A percentile compares a stretch with the other conserved stretches of the same genome.
Conservation (phyloP, 1,140 invertebrate species). For the Bombus pascuorum region DNA sequence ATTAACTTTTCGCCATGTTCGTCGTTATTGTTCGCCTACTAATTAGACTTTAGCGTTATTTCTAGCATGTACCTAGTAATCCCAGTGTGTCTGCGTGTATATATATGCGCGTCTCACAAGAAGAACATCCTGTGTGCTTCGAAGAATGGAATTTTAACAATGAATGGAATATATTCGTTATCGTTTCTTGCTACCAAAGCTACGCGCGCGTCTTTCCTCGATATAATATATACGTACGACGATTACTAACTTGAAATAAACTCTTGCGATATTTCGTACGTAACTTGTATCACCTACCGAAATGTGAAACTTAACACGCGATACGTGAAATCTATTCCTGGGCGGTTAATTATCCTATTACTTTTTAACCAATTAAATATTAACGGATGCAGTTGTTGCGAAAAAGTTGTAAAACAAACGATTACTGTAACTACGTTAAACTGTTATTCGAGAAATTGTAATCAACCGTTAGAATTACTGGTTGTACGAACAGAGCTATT, state of each 20-base stretch:
- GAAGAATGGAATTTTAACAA: constrained; percentile 1
- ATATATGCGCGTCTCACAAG: neutral
- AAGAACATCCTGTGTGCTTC: neutral
- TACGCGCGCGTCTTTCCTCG: neutral
- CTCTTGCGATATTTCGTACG: no score
- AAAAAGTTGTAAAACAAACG: neutral
- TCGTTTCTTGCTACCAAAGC: neutral
- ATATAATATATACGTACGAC: neutral
- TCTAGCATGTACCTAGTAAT: constrained; percentile 15
- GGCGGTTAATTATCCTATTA: no score
- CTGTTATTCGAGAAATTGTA: neutral
- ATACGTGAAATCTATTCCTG: no score
- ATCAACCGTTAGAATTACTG: neutral
- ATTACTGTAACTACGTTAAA: no score
- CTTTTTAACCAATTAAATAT: neutral
- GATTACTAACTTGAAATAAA: neutral
- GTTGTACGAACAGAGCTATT: neutral
- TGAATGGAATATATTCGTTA: neutral
- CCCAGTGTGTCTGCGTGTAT: neutral
- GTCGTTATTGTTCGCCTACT: constrained; percentile 29
- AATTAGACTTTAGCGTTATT: constrained; percentile 42
- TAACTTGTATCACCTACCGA: neutral
- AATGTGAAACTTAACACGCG: no score
- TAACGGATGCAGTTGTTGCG: no score
- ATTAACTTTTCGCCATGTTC: constrained; percentile 30